Evolutionary conservation across 2,797 vertebrate genomes (phyloP), one percentile per base, ranked within the genome.

Genomic region (Phataginus tetradactyla): DNA sequence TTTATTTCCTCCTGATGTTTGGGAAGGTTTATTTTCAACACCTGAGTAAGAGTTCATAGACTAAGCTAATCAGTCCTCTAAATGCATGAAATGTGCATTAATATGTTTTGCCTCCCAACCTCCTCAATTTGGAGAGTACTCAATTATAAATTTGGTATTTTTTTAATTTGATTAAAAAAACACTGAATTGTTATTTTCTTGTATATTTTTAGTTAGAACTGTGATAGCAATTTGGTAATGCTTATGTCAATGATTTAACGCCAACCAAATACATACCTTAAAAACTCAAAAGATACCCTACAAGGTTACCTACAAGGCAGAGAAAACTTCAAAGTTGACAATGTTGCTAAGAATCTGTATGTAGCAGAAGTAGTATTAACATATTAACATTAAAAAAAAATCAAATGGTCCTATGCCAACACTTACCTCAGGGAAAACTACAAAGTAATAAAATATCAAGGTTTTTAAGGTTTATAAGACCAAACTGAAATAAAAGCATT

Each of bases 11-110:
- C 25, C 11, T 78, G 18, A 14, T 77, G 4, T 86, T 94, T 94
- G 17, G 13, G 80, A 86, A 91, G 1, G 17, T 75, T 96, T 88
- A 83, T 1, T 87, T 57, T 53, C 37, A 63, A 69, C 81, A 79
- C 5, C 42, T 11, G 23, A 71, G 15, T 32, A 91, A 79, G 5
- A 72, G n/a, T 7, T 25, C 64, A 75, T 49, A 93, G 63, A 57
- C 21, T 89, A 96, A 86, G 34, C 21, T 57, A 78, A 96, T 89
- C n/a, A 90, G 15, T 77, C 27, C 74, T 93, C 39, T 59, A 84
- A 95, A 96, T 51, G 11, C 3, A 61, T 63, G 51, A 29, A 63
- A 79, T 79, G 93, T 72, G 4, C 9, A 61, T 86, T 57, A 34
- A 61, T 78, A 55, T 59, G 6, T 86, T 94, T 32, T 94, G 15